phyloP scores from a whole-genome alignment of 2,888 invertebrate species.

The Rhamphomyia laevipes region DNA sequence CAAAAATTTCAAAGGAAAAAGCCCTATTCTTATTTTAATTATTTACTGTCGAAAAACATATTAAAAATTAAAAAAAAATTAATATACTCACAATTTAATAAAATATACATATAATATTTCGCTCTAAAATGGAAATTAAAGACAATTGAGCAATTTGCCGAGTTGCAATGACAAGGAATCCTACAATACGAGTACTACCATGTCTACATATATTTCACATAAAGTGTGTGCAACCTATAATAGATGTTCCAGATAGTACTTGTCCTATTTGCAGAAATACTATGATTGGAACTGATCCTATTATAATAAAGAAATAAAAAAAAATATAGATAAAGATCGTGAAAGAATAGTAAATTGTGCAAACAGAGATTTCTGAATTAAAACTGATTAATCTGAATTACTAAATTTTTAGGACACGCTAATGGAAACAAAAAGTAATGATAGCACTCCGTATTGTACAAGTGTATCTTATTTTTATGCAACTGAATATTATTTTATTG shows the following conservation, averaged over 20 bases:
- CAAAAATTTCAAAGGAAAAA: too few relatives aligned
- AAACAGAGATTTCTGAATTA: too few relatives aligned
- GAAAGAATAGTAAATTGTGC: neutral
- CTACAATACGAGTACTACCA: neutral
- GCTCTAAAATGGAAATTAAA: too few relatives aligned
- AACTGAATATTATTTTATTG: too few relatives aligned
- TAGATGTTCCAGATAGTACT: neutral
- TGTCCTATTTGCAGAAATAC: neutral
- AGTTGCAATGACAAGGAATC: neutral
- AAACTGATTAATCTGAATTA: too few relatives aligned
- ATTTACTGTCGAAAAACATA: neutral
- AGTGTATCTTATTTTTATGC: too few relatives aligned
- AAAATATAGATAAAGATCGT: neutral
- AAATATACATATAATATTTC: neutral
- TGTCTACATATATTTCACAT: neutral
- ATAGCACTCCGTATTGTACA: too few relatives aligned
- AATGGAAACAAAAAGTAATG: too few relatives aligned
- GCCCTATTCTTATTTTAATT: neutral
- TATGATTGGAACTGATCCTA: neutral
- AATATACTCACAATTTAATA: neutral
- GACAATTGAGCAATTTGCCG: neutral
- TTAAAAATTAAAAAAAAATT: neutral
- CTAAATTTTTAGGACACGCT: too few relatives aligned
- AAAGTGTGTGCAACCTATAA: neutral
- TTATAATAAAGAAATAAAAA: neutral